These are phyloP conservation scores for Yponomeuta sedellus DNA, from an alignment of 2,888 invertebrate species.

Conservation along the genomic window DNA sequence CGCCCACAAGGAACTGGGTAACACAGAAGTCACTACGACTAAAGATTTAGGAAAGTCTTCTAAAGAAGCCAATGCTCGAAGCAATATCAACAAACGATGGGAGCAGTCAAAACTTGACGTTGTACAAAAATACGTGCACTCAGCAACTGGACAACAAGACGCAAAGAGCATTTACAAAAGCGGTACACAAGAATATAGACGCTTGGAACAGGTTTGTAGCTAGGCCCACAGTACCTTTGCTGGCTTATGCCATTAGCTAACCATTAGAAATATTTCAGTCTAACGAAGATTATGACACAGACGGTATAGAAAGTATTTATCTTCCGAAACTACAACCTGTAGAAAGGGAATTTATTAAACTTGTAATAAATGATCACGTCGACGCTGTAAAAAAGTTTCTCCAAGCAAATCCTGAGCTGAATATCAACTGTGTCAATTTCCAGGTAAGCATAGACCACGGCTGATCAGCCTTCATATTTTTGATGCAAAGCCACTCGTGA, in stretches of 20 bases:
- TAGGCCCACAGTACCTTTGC: background rate
- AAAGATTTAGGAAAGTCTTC: background rate
- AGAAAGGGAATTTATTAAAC: slow-evolving; percentile 71
- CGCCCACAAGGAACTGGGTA: background rate
- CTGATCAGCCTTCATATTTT: too few species aligned
- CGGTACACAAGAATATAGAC: background rate
- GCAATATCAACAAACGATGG: background rate
- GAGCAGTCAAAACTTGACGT: background rate
- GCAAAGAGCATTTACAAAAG: background rate
- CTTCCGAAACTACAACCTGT: slow-evolving; percentile 67
- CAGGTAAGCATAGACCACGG: slow-evolving; percentile 47
- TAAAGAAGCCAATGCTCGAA: background rate
- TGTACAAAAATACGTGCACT: background rate
- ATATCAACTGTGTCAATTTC: slow-evolving; percentile 77
- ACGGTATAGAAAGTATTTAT: slow-evolving; percentile 42
- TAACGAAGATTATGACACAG: slow-evolving; percentile 19
- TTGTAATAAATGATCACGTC: slow-evolving; percentile 65
- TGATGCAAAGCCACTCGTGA: too few species aligned
- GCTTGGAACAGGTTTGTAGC: background rate
- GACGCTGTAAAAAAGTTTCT: slow-evolving; percentile 59
- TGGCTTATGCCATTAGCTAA: background rate
- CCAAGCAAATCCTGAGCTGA: slow-evolving; percentile 55
- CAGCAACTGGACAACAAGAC: background rate
- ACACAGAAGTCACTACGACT: background rate
- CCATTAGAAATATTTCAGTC: slow-evolving; percentile 12